These are phyloP conservation scores for Stictonetta naevosa DNA, from an alignment of 2,113 vertebrate genomes.

Conservation along the genomic window DNA sequence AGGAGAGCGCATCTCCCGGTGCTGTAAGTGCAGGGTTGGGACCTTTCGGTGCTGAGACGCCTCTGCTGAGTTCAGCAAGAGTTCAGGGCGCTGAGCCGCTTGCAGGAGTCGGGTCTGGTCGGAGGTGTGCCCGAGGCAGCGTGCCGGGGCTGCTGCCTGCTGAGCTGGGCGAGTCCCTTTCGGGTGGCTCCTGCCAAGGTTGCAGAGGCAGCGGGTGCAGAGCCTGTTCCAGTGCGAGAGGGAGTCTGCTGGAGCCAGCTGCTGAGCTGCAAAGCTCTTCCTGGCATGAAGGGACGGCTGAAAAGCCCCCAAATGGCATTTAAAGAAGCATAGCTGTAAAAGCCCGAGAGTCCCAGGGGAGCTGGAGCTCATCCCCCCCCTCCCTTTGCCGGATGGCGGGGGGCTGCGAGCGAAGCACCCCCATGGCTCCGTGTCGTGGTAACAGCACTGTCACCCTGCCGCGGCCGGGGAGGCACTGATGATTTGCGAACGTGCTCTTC, in stretches of 20 bases:
- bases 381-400: not conserved
- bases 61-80: conserved; percentile 31
- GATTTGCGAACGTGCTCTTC: not conserved
- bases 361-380: not conserved
- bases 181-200: not conserved
- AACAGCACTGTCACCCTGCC: accelerated
- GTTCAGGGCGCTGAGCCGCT: not conserved
- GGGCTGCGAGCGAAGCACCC: not conserved
- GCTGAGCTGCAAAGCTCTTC: not conserved
- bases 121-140: not conserved
- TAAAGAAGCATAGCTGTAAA: not conserved
- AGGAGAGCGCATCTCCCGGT: conserved; percentile 6
- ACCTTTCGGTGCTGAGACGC: not conserved
- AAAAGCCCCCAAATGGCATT: not conserved
- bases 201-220: not conserved
- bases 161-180: not conserved
- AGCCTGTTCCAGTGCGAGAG: not conserved
- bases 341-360: not conserved
- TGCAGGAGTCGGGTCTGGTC: not conserved
- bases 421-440: not conserved
- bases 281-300: not conserved
- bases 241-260: not conserved
- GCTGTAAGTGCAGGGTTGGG: conserved; percentile 38
- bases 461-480: not conserved
- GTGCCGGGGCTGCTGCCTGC: not conserved